Evolutionary conservation across 2,113 vertebrate species (phyloP).

Genomic region (Leptobrachium leishanense): DNA sequence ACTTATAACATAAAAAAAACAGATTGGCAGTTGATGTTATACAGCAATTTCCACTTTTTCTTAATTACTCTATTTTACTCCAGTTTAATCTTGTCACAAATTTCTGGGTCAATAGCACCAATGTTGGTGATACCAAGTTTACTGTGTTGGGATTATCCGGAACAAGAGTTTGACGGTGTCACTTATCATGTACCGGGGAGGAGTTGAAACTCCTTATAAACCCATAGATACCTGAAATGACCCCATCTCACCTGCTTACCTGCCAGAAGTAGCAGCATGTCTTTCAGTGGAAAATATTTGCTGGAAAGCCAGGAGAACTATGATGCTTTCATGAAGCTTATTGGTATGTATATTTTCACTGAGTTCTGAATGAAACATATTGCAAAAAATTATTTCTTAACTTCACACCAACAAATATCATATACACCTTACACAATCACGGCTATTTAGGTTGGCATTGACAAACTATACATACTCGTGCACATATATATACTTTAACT

Average conservation of each 20-base stretch:
- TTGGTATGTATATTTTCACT: constrained; percentile 54
- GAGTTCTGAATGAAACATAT: too few relatives aligned
- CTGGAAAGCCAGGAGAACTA: constrained; percentile 79
- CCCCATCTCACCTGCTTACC: constrained; percentile 22
- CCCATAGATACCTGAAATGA: constrained; percentile 1
- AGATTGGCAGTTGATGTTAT: too few relatives aligned
- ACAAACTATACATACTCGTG: too few relatives aligned
- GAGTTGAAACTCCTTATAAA: constrained; percentile 54
- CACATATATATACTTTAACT: too few relatives aligned
- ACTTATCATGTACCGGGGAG: constrained; percentile 8
- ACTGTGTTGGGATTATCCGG: constrained; percentile 13
- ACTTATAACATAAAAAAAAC: too few relatives aligned
- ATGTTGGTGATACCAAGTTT: constrained; percentile 51
- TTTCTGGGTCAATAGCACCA: constrained; percentile 54
- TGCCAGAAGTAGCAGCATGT: constrained; percentile 60
- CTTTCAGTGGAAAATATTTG: constrained; percentile 78
- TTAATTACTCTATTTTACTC: neutral
- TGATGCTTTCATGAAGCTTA: constrained; percentile 71
- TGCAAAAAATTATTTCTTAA: too few relatives aligned
- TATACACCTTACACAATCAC: too few relatives aligned
- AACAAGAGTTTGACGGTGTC: neutral
- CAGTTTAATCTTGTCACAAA: constrained; percentile 11
- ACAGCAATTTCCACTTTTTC: neutral
- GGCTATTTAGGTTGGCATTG: too few relatives aligned
- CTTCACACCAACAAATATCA: too few relatives aligned